Conservation (phyloP, 1,140 invertebrate genomes). For the Drosophila cardini region DNA sequence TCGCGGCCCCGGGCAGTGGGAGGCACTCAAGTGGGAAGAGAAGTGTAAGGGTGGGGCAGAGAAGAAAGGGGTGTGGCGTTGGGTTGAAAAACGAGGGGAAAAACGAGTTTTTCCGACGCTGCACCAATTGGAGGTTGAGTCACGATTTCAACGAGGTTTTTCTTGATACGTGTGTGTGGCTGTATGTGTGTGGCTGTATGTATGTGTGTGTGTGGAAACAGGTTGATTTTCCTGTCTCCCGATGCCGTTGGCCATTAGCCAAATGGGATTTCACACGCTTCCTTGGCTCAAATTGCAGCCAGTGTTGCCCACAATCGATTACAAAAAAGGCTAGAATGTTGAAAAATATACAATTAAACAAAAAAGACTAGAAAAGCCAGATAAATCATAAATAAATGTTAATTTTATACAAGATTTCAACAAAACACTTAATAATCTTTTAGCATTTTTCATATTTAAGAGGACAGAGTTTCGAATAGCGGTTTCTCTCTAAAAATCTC, state of each 20-base stretch:
- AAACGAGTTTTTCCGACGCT: slow-evolving; percentile 65
- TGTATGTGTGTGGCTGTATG: not conserved
- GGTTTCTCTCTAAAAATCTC: too few relatives aligned
- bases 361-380: too few relatives aligned
- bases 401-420: too few relatives aligned
- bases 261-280: slow-evolving; percentile 82
- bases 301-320: too few relatives aligned
- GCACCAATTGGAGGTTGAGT: slow-evolving; percentile 40
- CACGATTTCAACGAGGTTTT: slow-evolving; percentile 20
- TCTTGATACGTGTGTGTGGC: not conserved
- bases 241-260: slow-evolving; percentile 74
- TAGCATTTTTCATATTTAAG: too few relatives aligned
- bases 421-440: too few relatives aligned
- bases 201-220: slow-evolving; percentile 48
- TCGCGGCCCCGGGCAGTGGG: slow-evolving; percentile 3
- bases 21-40: not conserved
- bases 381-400: too few relatives aligned
- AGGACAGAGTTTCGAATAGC: too few relatives aligned
- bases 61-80: not conserved
- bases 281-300: slow-evolving; percentile 44
- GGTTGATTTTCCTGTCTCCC: slow-evolving; percentile 73
- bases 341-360: too few relatives aligned
- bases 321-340: too few relatives aligned
- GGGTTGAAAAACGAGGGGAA: slow-evolving; percentile 43
- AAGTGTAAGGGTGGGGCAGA: not conserved